phyloP scores from a whole-genome alignment of 1,140 invertebrate genomes.

The Eurosta solidaginis region DNA sequence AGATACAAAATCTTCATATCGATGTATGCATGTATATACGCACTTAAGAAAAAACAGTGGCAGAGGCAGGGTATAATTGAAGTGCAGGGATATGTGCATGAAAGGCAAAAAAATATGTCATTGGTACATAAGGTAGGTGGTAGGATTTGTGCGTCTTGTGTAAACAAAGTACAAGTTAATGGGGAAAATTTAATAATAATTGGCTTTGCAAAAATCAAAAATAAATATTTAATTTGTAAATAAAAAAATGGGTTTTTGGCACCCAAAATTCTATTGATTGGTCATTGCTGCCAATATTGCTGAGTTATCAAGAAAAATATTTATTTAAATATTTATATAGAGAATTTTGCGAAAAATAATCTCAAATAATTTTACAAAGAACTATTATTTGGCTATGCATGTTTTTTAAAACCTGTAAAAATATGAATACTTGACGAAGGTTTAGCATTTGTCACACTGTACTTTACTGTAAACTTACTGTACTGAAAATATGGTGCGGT shows the following conservation, averaged over 20 bases:
- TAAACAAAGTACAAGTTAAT: constrained; percentile 3
- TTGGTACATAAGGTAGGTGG: not conserved
- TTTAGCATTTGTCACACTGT: not conserved
- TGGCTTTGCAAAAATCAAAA: constrained; percentile 30
- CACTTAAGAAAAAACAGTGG: not conserved
- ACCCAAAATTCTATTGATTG: not conserved
- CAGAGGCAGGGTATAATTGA: not conserved
- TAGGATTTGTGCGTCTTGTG: not conserved
- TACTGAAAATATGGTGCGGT: no score
- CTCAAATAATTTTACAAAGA: not conserved
- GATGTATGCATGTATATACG: not conserved
- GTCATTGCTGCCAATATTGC: not conserved
- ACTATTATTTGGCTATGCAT: not conserved
- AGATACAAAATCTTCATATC: not conserved
- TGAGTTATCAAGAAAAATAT: not conserved
- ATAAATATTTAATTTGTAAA: constrained; percentile 29
- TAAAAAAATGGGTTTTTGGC: constrained; percentile 4
- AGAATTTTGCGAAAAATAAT: constrained; percentile 4
- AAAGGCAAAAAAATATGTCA: not conserved
- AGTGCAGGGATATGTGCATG: not conserved
- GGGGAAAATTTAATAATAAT: not conserved
- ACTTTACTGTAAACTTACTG: no score
- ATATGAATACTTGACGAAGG: not conserved
- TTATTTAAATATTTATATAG: not conserved
- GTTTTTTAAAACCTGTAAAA: not conserved